Base-by-base conservation (phyloP, 2,113 vertebrate genomes). In the Ploceus nigricollis region DNA sequence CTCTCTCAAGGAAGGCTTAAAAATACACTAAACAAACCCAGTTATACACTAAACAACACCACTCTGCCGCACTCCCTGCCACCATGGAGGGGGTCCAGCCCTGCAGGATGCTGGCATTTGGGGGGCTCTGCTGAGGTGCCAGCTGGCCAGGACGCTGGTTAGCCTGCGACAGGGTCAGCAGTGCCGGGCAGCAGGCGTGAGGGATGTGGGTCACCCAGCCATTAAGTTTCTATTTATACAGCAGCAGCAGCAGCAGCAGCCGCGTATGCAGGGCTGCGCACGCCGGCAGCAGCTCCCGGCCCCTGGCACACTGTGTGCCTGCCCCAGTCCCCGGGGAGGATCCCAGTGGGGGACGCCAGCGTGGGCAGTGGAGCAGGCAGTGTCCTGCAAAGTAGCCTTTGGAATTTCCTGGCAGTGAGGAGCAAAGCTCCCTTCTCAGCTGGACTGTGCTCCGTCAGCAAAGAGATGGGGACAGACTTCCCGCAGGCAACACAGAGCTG, bases 201-300 rank as follows among this genome's bases (percentile, higher is more conserved):
- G 76, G 76, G 90, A 97, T 97, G 80, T 95, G 92, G 97, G 97
- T 96, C 96, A 95, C 78, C 68, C 77, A 89, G 75, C 94, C 92
- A 94, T 95, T 93, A 94, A 68, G 89, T 58, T 95, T 72, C 92
- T 94, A 92, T 93, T 96, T 94, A 96, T 87, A 90, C 70, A 68
- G 78, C 93, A 44, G 61, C 66, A 51, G 78, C 93, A 44, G 60
- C 65, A 47, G 57, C 33, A 64, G 76, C 66, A 54, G 85, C 60
- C 33, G 4, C 16, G 0, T 35, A 28, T 7, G 2, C 75, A 33
- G 61, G 21, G 65, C 93, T 44, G 80, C 0, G 5, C 60, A 39
- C 7, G 3, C 48, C 16, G 16, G n/a, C 37, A 2, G 87, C 71
- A 57, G 87, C 68, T 72, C 82, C 85, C 0, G 3, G 15, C 9